Evolutionary conservation across 2,113 vertebrate species (phyloP).

Genomic region (Hippolais icterina): DNA sequence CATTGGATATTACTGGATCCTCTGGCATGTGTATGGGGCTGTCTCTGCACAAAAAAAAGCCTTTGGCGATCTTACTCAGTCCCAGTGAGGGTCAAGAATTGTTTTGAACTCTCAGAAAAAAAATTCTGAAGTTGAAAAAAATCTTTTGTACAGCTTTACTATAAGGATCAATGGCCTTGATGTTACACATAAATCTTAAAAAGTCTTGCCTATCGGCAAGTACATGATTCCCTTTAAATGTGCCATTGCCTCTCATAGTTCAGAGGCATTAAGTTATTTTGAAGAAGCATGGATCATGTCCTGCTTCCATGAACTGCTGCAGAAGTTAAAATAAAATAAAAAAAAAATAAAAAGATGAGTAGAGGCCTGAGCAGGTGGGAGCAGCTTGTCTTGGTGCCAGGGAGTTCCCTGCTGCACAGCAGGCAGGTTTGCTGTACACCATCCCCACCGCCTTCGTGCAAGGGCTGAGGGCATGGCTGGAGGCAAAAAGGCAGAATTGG

Average conservation of each 20-base stretch:
- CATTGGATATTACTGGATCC: background rate
- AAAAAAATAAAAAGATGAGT: background rate
- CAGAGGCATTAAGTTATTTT: background rate
- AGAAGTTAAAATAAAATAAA: background rate
- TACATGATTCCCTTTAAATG: background rate
- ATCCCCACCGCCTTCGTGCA: rapidly evolving
- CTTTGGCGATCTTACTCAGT: background rate
- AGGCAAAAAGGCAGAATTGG: conserved; percentile 2
- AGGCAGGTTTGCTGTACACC: background rate
- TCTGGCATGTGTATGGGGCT: background rate
- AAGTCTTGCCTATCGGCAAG: background rate
- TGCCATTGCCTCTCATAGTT: background rate
- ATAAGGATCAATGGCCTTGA: background rate
- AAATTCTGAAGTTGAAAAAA: background rate
- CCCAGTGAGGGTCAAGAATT: background rate
- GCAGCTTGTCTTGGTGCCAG: background rate
- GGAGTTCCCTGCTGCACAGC: background rate
- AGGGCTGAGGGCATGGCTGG: conserved; percentile 25
- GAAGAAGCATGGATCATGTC: background rate
- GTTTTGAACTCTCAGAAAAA: background rate
- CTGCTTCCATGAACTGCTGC: background rate
- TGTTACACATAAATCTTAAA: background rate
- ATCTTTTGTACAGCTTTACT: background rate
- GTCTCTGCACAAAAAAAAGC: background rate
- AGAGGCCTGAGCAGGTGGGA: background rate